These are phyloP conservation scores for Ceratoteleas bidentatus DNA, from an alignment of 1,140 invertebrate species.

Conservation along the genomic window DNA sequence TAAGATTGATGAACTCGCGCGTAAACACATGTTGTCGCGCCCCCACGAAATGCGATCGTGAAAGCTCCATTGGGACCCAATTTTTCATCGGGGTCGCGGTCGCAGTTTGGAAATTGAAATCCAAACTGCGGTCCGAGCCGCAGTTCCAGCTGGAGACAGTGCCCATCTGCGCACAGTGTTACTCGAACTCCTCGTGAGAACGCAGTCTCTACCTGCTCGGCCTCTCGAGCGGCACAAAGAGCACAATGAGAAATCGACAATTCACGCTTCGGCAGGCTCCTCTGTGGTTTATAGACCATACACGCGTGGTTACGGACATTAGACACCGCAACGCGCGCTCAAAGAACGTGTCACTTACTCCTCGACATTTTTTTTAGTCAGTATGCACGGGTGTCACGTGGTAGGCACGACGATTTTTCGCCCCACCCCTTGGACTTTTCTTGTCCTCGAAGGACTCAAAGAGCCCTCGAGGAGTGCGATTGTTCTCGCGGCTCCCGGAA, in stretches of 20 bases:
- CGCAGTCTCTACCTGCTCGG: slow-evolving; percentile 62
- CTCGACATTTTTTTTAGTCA: slow-evolving; percentile 27
- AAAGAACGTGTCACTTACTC: slow-evolving; percentile 61
- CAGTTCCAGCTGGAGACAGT: slow-evolving; percentile 39
- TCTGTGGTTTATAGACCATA: slow-evolving; percentile 61
- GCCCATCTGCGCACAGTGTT: slow-evolving; percentile 52
- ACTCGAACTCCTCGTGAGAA: slow-evolving; percentile 59
- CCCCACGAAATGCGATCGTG: too few relatives aligned
- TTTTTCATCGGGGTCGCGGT: slow-evolving; percentile 28
- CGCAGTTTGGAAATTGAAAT: slow-evolving; percentile 37
- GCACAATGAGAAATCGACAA: slow-evolving; percentile 64
- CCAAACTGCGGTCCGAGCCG: slow-evolving; percentile 29
- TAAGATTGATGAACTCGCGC: slow-evolving; percentile 43
- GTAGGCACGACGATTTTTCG: slow-evolving; percentile 33
- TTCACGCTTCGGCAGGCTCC: slow-evolving; percentile 62
- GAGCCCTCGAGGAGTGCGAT: slow-evolving; percentile 33
- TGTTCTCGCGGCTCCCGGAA: slow-evolving; percentile 56
- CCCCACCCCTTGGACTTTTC: slow-evolving; percentile 21
- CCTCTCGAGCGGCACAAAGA: slow-evolving; percentile 60
- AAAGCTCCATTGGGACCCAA: slow-evolving; percentile 12
- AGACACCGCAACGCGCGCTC: slow-evolving; percentile 50
- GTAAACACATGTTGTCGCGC: slow-evolving; percentile 38
- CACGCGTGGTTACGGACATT: slow-evolving; percentile 65
- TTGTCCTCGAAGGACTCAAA: slow-evolving; percentile 34
- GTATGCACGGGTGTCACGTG: slow-evolving; percentile 41